Conservation (phyloP, 2,888 invertebrate genomes). For the Trachelus tabidus region DNA sequence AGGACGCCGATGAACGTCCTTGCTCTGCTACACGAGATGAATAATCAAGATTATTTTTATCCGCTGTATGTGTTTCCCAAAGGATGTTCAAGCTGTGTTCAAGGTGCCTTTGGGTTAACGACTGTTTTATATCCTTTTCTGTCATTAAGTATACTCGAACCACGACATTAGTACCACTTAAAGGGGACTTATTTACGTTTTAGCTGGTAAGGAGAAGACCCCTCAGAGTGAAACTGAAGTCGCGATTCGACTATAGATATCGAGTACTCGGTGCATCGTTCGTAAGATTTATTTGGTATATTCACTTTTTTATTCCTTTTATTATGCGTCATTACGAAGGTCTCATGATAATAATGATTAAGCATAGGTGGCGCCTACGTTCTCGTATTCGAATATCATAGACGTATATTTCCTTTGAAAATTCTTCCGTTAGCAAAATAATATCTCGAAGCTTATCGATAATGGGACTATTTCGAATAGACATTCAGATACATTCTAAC, state of each 20-base stretch:
- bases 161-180: too few relatives aligned
- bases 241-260: not conserved
- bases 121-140: not conserved
- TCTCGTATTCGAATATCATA: not conserved
- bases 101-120: not conserved
- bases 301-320: not conserved
- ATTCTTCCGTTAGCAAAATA: not conserved
- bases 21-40: not conserved
- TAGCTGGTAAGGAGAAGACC: too few relatives aligned
- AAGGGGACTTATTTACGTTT: too few relatives aligned
- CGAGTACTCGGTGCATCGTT: not conserved
- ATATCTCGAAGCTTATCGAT: not conserved
- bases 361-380: not conserved
- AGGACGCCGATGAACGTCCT: not conserved
- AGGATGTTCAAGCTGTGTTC: not conserved
- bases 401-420: not conserved
- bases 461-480: not conserved
- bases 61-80: not conserved
- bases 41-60: not conserved
- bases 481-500: not conserved
- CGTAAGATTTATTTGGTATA: not conserved
- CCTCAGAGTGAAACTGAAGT: too few relatives aligned
- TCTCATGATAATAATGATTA: not conserved
- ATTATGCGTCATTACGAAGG: not conserved
- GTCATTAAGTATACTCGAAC: not conserved